Conservation (phyloP, 2,888 invertebrate genomes). For the Melanophora roralis region DNA sequence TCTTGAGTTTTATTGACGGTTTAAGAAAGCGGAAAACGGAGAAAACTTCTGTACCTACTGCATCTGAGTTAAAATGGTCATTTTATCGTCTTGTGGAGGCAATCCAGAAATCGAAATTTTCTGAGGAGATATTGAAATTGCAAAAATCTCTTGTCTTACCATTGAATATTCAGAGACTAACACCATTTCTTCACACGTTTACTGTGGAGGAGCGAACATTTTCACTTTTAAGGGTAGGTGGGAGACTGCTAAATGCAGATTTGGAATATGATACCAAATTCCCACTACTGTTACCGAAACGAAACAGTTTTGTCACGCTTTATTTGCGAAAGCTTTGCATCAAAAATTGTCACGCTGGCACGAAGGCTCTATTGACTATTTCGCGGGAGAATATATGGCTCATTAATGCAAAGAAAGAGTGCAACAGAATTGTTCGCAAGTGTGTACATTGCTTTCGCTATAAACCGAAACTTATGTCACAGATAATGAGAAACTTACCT, state of each 20-base stretch:
- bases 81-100: too few relatives aligned
- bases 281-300: background rate
- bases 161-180: background rate
- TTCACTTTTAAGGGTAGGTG: too few relatives aligned
- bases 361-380: background rate
- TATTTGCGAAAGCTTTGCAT: background rate
- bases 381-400: background rate
- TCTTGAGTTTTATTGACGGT: too few relatives aligned
- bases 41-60: too few relatives aligned
- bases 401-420: background rate
- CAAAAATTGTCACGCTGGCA: background rate
- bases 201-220: background rate
- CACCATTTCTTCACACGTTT: background rate
- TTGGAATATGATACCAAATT: background rate
- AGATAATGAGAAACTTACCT: too few relatives aligned
- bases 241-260: background rate
- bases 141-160: too few relatives aligned
- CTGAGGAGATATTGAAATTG: too few relatives aligned
- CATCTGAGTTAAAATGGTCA: too few relatives aligned
- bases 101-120: too few relatives aligned
- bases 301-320: background rate
- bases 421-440: background rate
- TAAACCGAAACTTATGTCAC: too few relatives aligned
- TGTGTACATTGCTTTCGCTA: too few relatives aligned
- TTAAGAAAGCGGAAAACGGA: too few relatives aligned